Evolutionary conservation across 2,113 vertebrate species (phyloP), one percentile per base, ranked within the genome.

Genomic region (Anseranas semipalmata): DNA sequence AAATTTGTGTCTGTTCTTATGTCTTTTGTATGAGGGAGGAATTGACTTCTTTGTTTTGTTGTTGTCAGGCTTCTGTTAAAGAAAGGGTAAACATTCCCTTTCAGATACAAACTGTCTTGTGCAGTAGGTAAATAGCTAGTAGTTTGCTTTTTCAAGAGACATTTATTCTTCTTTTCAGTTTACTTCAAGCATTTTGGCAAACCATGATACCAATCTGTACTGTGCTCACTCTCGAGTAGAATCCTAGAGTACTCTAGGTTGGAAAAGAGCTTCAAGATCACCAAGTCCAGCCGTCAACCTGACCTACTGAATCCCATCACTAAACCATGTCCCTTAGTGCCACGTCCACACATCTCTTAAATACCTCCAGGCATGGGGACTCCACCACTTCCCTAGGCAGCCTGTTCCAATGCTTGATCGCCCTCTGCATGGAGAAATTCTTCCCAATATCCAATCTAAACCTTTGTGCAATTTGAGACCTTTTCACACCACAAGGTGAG

Each of bases 191-290:
- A 12, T 92, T 91, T 78, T 75, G 60, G 41, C 55, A 43, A 12
- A 27, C 10, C 6, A 0, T 56, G 53, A 0, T 25, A n/a, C 33
- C 15, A 43, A 39, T 27, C 39, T n/a, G 12, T 8, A 6, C 9
- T 7, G 15, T 50, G 37, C 56, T 77, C 25, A 12, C 9, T 65
- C 50, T 79, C 3, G 1, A 92, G 17, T 76, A 6, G 62, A 65
- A 30, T 65, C 27, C 6, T 30, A 19, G 17, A 30, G 27, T 41
- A 27, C 18, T 30, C 37, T 30, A 13, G 37, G 27, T 25, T 65
- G 62, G 37, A 65, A 41, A 65, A 28, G 62, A 41, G 35, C 37
- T 30, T 30, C 37, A 65, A 19, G 17, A 65, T 16, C 37, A 12
- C 7, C 37, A 12, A 28, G 27, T 28, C 37, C 62, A 65, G 19